phyloP scores from a whole-genome alignment of 2,113 vertebrate genomes.

The Mus musculus region DNA sequence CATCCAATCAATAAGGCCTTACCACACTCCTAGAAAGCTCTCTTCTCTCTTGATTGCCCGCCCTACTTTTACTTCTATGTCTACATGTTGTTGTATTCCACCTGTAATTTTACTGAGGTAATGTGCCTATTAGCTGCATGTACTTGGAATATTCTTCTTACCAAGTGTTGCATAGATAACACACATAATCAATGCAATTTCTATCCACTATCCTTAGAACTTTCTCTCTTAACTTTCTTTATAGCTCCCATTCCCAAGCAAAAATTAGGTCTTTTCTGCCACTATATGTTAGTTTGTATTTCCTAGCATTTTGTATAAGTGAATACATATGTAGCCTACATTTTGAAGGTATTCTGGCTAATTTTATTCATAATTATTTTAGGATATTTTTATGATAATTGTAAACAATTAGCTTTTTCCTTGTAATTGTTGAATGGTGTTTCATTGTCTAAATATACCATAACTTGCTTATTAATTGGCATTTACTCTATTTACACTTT shows the following conservation, averaged over 20 bases:
- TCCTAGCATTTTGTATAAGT: conserved; percentile 36
- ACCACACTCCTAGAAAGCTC: not conserved
- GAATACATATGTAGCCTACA: not conserved
- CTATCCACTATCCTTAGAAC: not conserved
- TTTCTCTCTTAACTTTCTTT: conserved; percentile 12
- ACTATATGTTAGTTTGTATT: not conserved
- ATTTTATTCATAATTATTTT: conserved; percentile 36
- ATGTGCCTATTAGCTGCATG: not conserved
- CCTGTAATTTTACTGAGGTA: not conserved
- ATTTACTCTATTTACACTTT: not conserved
- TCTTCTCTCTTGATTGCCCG: not conserved
- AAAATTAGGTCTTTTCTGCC: not conserved
- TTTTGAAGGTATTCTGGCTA: not conserved
- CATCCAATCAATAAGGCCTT: not conserved
- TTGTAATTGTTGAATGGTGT: not conserved
- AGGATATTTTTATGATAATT: not conserved
- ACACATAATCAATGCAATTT: not conserved
- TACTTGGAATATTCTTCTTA: not conserved
- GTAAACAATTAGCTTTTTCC: not conserved
- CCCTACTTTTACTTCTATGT: fast-evolving
- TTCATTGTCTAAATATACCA: not conserved
- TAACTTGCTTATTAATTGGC: not conserved
- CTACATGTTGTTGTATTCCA: not conserved
- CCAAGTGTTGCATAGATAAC: not conserved
- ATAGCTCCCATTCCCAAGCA: not conserved